phyloP scores from a whole-genome alignment of 2,797 vertebrate genomes.

The Calcarius lapponicus region DNA sequence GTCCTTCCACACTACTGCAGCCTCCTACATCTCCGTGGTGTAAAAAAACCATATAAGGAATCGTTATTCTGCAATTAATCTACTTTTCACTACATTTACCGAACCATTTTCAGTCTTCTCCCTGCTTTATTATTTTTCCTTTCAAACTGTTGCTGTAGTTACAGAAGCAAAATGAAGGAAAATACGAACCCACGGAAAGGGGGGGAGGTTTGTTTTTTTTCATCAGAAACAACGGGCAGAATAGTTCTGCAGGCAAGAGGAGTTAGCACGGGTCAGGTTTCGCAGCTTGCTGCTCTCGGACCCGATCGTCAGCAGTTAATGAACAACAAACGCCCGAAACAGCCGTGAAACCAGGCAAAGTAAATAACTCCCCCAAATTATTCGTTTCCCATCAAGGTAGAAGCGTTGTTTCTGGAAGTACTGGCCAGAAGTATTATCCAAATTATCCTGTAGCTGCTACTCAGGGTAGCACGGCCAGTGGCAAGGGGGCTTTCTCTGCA shows the following conservation, averaged over 20 bases:
- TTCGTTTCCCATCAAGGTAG: background rate
- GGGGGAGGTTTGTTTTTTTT: background rate
- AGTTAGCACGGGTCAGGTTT: background rate
- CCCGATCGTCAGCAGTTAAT: background rate
- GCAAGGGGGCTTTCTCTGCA: background rate
- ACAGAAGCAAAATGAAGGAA: background rate
- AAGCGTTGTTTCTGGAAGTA: background rate
- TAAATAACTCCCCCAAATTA: background rate
- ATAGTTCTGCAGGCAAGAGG: no score
- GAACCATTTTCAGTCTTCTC: background rate
- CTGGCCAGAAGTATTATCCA: background rate
- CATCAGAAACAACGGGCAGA: background rate
- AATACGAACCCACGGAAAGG: fast-evolving
- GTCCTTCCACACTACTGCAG: background rate
- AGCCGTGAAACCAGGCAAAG: fast-evolving
- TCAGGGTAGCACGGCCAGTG: background rate
- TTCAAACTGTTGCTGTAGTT: background rate
- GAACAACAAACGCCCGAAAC: background rate
- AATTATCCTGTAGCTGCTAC: background rate
- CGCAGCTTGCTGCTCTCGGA: background rate
- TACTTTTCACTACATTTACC: background rate
- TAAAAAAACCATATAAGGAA: background rate
- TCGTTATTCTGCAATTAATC: background rate
- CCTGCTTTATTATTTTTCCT: background rate
- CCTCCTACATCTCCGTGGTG: background rate